Conservation (phyloP, 1,140 invertebrate species). For the Temnothorax longispinosus region DNA sequence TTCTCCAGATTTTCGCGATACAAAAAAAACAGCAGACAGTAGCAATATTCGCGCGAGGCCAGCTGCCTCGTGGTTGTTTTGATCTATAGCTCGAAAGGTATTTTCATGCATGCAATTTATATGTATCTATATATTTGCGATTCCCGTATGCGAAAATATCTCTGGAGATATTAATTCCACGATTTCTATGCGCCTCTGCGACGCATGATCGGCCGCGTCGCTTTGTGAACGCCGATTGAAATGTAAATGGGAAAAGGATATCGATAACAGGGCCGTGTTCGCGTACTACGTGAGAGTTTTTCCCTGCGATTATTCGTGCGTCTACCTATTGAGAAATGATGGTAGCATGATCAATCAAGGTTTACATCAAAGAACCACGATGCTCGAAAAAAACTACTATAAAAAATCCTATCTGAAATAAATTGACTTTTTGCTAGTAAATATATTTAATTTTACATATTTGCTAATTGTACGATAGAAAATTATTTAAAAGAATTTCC, state of each 20-base stretch:
- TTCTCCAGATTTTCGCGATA: constrained; percentile 6
- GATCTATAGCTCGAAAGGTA: constrained; percentile 39
- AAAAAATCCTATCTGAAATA: neutral
- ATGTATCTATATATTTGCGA: constrained; percentile 3
- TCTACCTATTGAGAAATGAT: neutral
- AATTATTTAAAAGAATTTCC: neutral
- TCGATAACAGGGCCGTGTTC: constrained; percentile 27
- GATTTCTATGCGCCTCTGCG: constrained; percentile 42
- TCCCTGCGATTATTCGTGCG: neutral
- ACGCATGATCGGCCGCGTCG: constrained; percentile 37
- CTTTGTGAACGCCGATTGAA: constrained; percentile 52
- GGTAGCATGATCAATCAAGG: neutral
- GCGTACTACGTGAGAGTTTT: neutral
- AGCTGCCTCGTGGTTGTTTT: constrained; percentile 20
- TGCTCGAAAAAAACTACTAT: neutral
- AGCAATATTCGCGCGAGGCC: constrained; percentile 10
- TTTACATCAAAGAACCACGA: neutral
- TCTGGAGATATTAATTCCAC: constrained; percentile 48
- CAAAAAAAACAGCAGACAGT: constrained; percentile 3
- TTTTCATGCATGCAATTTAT: constrained; percentile 51
- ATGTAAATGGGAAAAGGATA: constrained; percentile 52
- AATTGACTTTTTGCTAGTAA: neutral
- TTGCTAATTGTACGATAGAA: neutral
- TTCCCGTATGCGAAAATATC: constrained; percentile 44
- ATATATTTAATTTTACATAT: neutral